Base-by-base conservation (phyloP, 2,797 vertebrate genomes). In the Pipistrellus kuhlii region DNA sequence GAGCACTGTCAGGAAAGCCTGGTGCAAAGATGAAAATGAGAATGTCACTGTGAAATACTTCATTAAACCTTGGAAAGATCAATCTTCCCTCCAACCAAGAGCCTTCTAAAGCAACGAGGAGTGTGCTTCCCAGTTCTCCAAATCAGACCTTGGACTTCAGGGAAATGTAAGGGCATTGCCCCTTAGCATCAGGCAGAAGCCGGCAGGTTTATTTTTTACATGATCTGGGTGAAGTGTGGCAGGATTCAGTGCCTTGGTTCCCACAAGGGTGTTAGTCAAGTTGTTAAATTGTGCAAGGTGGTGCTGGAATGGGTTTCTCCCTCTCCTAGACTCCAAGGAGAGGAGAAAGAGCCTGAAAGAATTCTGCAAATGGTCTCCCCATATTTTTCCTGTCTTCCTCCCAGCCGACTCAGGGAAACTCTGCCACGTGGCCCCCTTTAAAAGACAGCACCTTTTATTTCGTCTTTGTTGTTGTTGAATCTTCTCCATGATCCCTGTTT, bases 101-200 rank as follows among this genome's bases (percentile, higher is more conserved):
- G 5, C 21, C 8, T 6, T n/a, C 13, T 7, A 1, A 23, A 15
- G 7, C 15, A 10, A 4, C 0, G 6, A 57, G 20, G 41, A 1
- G 0, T 30, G 48, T 2, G 5, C 21, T 69, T 59, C 10, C 1
- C 3, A 2, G 0, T 18, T 21, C 62, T 64, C 20, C 23, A 20
- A 17, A 11, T 5, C 23, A 68, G 23, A 41, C 30, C 5, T 9
- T 62, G 18, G 21, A 32, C 17, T 30, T 48, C 15, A 4, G 23
- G 51, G n/a, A 64, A 64, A 41, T 23, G 25, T 69, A 13, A 44
- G 59, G 55, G 32, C 20, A 3, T 7, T 51, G 12, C 13, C 20
- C 21, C 7, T 53, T 5, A 25, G 17, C n/a, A 23, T 5, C n/a
- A 23, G 3, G 27, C 13, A 62, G 76, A 53, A 84, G 30, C 13